Percentiles rank a stretch among this genome's conserved stretches.
Conservation (phyloP, 1,140 invertebrate genomes). For the Cataglyphis hispanica region DNA sequence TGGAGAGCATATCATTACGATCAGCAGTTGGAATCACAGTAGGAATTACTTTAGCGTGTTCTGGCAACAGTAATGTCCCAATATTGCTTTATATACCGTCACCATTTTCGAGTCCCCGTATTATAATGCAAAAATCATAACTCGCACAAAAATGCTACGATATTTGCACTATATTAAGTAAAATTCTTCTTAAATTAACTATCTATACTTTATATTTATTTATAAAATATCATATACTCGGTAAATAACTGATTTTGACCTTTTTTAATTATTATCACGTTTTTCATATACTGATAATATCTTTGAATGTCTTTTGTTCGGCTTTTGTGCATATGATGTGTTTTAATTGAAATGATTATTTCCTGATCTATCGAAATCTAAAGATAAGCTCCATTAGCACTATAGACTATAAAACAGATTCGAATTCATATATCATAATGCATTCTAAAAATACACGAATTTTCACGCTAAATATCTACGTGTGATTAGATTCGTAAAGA, state of each 20-base stretch:
- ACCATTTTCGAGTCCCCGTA: conserved; percentile 59
- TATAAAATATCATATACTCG: conserved; percentile 7
- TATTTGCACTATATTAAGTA: conserved; percentile 62
- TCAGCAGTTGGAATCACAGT: conserved; percentile 66
- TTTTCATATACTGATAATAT: not conserved
- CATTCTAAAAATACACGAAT: conserved; percentile 6
- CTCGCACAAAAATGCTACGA: conserved; percentile 45
- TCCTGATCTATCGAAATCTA: not conserved
- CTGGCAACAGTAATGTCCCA: conserved; percentile 46
- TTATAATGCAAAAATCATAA: conserved; percentile 73
- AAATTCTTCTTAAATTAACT: conserved; percentile 4
- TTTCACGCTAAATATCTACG: conserved; percentile 20
- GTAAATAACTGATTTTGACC: not conserved
- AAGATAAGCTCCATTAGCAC: not conserved
- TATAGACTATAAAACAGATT: conserved; percentile 17
- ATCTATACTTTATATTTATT: conserved; percentile 25
- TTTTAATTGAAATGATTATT: conserved; percentile 1
- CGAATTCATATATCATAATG: not conserved
- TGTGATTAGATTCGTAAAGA: conserved; percentile 26
- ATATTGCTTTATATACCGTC: conserved; percentile 50
- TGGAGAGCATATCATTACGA: conserved; percentile 46
- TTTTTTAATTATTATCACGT: not conserved
- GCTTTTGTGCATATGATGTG: not conserved
- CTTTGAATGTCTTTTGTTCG: not conserved
- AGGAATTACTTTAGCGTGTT: conserved; percentile 47